phyloP scores from a whole-genome alignment of 2,113 vertebrate species.

The Chionis minor region DNA sequence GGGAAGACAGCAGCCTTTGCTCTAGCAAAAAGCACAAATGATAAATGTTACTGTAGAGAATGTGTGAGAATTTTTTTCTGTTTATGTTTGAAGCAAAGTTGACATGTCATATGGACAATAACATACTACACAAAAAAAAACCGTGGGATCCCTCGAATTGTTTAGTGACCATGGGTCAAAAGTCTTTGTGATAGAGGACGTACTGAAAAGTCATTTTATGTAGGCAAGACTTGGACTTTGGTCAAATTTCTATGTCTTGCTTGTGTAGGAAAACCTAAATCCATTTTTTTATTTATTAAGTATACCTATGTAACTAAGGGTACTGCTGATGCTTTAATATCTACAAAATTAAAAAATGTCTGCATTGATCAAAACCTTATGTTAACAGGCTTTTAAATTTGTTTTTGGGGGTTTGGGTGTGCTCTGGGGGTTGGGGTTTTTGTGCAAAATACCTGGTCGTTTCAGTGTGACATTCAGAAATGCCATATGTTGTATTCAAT shows the following conservation, averaged over 20 bases:
- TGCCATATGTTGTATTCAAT: neutral
- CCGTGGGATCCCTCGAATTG: neutral
- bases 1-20: neutral
- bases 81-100: neutral
- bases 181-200: neutral
- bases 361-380: neutral
- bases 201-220: neutral
- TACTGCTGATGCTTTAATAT: neutral
- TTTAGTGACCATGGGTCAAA: neutral
- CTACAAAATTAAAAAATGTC: neutral
- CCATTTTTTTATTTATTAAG: neutral
- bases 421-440: neutral
- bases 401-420: neutral
- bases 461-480: neutral
- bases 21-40: neutral
- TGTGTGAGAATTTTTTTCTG: neutral
- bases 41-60: neutral
- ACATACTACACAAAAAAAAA: neutral
- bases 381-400: neutral
- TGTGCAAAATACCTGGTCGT: neutral
- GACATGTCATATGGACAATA: accelerated
- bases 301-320: neutral
- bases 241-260: neutral
- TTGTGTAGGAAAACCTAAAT: neutral
- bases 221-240: neutral